Evolutionary conservation across 2,888 invertebrate species (phyloP).

Genomic region (Mythimna albipuncta): DNA sequence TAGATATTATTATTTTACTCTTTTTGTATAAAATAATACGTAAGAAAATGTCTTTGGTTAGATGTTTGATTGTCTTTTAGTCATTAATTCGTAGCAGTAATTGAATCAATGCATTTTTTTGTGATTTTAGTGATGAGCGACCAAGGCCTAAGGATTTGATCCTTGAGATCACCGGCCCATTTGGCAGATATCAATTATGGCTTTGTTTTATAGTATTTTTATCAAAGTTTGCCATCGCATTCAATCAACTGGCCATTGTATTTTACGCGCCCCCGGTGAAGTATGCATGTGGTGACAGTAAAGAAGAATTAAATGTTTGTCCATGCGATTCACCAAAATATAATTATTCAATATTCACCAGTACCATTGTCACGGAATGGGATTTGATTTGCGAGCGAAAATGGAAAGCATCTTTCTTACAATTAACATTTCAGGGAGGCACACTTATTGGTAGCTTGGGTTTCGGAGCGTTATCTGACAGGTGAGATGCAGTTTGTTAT

Average conservation of each 20-base stretch:
- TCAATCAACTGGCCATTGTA: constrained; percentile 80
- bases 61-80: neutral
- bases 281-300: constrained; percentile 64
- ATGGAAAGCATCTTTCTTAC: constrained; percentile 92
- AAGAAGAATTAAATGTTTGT: constrained; percentile 72
- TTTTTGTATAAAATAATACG: too few relatives aligned
- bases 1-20: too few relatives aligned
- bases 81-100: neutral
- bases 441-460: constrained; percentile 93
- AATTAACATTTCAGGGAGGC: constrained; percentile 94
- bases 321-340: constrained; percentile 91
- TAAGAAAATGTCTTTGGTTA: too few relatives aligned
- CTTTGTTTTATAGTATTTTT: constrained; percentile 73
- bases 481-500: constrained; percentile 86
- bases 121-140: constrained; percentile 10
- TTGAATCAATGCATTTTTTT: neutral
- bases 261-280: constrained; percentile 76
- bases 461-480: constrained; percentile 94
- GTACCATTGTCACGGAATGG: constrained; percentile 94
- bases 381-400: constrained; percentile 92
- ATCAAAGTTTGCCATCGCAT: constrained; percentile 78
- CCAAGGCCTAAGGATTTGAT: constrained; percentile 34
- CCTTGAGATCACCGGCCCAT: constrained; percentile 70
- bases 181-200: constrained; percentile 77
- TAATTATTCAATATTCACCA: constrained; percentile 92